phyloP scores from a whole-genome alignment of 2,888 invertebrate genomes.

The Laspeyria flexula region DNA sequence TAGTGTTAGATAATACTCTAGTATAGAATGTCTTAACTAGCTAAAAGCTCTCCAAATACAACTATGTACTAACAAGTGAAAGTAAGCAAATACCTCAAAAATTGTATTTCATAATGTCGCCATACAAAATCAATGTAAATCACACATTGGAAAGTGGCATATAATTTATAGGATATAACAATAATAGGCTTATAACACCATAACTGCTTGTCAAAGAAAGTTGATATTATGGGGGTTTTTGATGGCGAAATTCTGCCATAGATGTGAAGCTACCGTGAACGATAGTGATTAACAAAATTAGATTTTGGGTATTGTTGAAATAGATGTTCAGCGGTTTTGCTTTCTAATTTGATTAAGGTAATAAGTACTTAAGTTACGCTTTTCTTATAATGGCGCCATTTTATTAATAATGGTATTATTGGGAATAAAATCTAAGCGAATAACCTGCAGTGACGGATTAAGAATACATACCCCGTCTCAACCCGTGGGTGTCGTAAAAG shows the following conservation, averaged over 20 bases:
- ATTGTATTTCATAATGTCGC: not conserved
- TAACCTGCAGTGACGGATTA: too few relatives aligned
- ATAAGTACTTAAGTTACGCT: not conserved
- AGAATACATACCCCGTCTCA: too few relatives aligned
- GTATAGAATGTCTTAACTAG: too few relatives aligned
- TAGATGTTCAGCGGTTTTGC: constrained; percentile 2
- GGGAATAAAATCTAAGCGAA: too few relatives aligned
- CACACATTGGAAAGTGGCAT: constrained; percentile 28
- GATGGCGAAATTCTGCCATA: constrained; percentile 2
- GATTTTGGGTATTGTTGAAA: constrained; percentile 1
- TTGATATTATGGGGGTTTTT: constrained; percentile 12
- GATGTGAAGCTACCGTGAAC: constrained; percentile 10
- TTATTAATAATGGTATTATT: too few relatives aligned
- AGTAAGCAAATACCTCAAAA: not conserved
- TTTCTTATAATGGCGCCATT: not conserved
- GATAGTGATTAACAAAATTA: constrained; percentile 8
- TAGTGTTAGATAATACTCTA: too few relatives aligned
- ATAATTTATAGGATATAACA: constrained; percentile 21
- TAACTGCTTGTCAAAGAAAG: constrained; percentile 35
- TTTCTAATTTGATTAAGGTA: constrained; percentile 11
- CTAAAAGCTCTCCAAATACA: not conserved
- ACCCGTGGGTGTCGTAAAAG: too few relatives aligned
- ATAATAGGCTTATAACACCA: constrained; percentile 11
- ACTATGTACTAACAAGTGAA: not conserved
- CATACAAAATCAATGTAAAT: constrained; percentile 23